phyloP scores from a whole-genome alignment of 2,888 invertebrate species.

The Quadroppia sp. region DNA sequence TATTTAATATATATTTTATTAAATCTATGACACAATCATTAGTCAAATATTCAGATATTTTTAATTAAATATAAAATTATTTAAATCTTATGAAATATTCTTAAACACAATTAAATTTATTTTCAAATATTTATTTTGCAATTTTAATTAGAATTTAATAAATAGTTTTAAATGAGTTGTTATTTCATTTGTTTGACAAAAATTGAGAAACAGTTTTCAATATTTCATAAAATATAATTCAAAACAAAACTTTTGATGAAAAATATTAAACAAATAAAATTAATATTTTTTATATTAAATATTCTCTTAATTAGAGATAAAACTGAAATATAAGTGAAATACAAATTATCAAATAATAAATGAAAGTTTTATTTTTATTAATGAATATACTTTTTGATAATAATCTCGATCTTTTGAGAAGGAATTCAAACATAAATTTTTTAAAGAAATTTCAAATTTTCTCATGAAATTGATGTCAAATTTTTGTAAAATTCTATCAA shows the following conservation, averaged over 20 bases:
- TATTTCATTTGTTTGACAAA: not conserved
- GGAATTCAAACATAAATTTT: too few species aligned
- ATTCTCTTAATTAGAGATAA: too few species aligned
- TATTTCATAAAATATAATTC: too few species aligned
- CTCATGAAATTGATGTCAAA: too few species aligned
- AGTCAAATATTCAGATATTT: not conserved
- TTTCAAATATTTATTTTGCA: not conserved
- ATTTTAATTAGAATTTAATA: not conserved
- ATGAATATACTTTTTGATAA: not conserved
- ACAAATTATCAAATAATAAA: not conserved
- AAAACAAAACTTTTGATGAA: too few species aligned
- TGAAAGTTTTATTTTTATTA: not conserved
- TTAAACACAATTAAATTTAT: not conserved
- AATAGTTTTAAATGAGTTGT: not conserved
- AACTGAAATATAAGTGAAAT: too few species aligned
- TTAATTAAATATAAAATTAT: slow-evolving; percentile 11
- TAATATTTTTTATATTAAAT: not conserved
- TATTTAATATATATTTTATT: too few species aligned
- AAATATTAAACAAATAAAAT: too few species aligned
- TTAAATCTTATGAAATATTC: not conserved
- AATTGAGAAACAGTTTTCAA: too few species aligned
- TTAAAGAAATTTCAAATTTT: too few species aligned
- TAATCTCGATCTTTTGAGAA: too few species aligned
- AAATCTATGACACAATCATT: not conserved
- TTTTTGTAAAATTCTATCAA: too few species aligned